Conservation (phyloP, 1,140 invertebrate genomes). For the Aradophagus sp. region DNA sequence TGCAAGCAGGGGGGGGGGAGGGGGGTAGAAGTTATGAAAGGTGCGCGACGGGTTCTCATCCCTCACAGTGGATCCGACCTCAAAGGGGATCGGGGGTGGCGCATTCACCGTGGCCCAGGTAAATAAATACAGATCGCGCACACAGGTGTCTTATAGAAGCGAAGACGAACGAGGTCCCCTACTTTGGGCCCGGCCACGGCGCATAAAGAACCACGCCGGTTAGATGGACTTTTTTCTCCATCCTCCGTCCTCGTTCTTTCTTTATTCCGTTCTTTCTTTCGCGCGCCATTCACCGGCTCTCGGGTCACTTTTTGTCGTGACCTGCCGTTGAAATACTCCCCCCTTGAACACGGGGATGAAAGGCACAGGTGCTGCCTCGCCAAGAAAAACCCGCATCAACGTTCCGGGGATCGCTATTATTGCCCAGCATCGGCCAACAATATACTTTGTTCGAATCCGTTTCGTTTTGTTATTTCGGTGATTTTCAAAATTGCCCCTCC, state of each 20-base stretch:
- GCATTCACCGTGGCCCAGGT: conserved; percentile 42
- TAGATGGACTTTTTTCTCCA: conserved; percentile 54
- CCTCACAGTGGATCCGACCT: conserved; percentile 32
- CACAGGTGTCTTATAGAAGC: conserved; percentile 68
- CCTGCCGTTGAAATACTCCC: conserved; percentile 58
- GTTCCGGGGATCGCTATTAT: conserved; percentile 27
- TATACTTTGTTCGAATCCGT: conserved; percentile 29
- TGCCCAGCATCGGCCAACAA: conserved; percentile 6
- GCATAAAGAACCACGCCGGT: conserved; percentile 47
- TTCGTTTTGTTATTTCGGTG: conserved; percentile 38
- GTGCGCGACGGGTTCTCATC: conserved; percentile 39
- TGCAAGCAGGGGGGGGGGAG: neutral
- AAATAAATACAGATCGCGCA: conserved; percentile 64
- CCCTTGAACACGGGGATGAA: conserved; percentile 62
- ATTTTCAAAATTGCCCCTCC: conserved; percentile 11
- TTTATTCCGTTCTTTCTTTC: conserved; percentile 42
- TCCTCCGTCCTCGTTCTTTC: conserved; percentile 17
- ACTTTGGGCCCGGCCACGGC: conserved; percentile 3
- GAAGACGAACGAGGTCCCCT: conserved; percentile 39
- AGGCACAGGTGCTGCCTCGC: conserved; percentile 63
- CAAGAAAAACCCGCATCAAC: conserved; percentile 53
- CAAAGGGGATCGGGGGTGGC: conserved; percentile 44
- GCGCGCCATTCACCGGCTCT: conserved; percentile 40
- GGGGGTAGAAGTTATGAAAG: conserved; percentile 8
- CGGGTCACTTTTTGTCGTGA: conserved; percentile 59